Evolutionary conservation across 1,140 invertebrate genomes (phyloP).

Genomic region (Luehdorfia chinensis): DNA sequence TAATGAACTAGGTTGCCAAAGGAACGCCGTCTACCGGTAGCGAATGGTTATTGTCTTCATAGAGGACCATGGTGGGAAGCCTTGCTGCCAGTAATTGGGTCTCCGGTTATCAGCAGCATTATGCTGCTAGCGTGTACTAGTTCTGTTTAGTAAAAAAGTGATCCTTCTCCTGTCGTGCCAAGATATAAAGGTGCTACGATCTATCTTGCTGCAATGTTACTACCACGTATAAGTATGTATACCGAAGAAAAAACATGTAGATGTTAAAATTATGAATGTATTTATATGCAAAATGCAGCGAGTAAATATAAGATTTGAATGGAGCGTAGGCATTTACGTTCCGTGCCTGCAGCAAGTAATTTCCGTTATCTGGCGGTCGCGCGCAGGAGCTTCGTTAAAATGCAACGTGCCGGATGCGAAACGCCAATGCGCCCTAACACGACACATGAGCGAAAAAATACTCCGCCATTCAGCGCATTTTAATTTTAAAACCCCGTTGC

Average conservation of each 20-base stretch:
- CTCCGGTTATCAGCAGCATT: no score
- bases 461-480: conserved; percentile 54
- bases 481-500: conserved; percentile 47
- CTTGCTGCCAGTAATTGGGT: no score
- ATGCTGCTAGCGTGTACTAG: no score
- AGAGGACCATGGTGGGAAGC: no score
- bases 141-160: no score
- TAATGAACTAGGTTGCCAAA: no score
- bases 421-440: conserved; percentile 50
- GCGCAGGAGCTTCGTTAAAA: conserved; percentile 52
- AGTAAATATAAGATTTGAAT: conserved; percentile 42
- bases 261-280: conserved; percentile 8
- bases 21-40: no score
- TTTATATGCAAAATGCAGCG: conserved; percentile 12
- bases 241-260: neutral
- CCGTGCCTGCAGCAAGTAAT: conserved; percentile 48
- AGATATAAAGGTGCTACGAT: no score
- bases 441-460: conserved; percentile 50
- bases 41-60: no score
- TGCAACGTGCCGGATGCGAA: conserved; percentile 48
- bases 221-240: no score
- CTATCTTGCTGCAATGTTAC: no score
- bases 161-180: no score
- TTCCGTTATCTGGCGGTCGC: conserved; percentile 56
- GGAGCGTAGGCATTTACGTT: conserved; percentile 30